Evolutionary conservation across 2,113 vertebrate species (phyloP).

Genomic region (Clinocottus analis): DNA sequence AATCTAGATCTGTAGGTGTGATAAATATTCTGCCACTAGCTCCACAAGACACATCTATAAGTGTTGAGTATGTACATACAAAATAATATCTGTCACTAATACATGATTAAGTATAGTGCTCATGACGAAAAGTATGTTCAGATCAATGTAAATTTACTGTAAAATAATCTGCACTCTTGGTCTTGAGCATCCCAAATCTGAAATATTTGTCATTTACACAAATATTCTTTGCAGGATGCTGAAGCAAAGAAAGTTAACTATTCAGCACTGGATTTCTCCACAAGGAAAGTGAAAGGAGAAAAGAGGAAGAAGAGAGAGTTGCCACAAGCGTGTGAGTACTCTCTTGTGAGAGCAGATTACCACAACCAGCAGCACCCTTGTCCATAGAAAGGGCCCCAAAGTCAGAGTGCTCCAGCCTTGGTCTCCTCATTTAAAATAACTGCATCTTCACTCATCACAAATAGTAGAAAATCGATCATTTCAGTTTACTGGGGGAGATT

Average conservation of each 20-base stretch:
- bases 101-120: not conserved
- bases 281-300: not conserved
- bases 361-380: no score
- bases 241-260: not conserved
- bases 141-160: not conserved
- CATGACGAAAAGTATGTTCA: not conserved
- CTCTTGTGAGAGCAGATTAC: no score
- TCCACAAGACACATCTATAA: not conserved
- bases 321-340: not conserved
- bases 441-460: not conserved
- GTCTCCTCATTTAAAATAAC: not conserved
- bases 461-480: no score
- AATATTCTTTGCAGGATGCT: no score
- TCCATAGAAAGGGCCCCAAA: no score
- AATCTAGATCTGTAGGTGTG: not conserved
- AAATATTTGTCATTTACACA: not conserved
- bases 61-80: not conserved
- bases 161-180: not conserved
- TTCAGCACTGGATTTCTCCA: conserved; percentile 7
- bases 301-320: conserved; percentile 2
- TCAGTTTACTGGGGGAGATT: no score
- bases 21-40: no score
- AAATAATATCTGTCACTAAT: not conserved
- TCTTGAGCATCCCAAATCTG: not conserved
- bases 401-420: no score